Evolutionary conservation across 2,888 invertebrate genomes (phyloP), one percentile per base, ranked within the genome.

Genomic region (Cephus rjabovi): DNA sequence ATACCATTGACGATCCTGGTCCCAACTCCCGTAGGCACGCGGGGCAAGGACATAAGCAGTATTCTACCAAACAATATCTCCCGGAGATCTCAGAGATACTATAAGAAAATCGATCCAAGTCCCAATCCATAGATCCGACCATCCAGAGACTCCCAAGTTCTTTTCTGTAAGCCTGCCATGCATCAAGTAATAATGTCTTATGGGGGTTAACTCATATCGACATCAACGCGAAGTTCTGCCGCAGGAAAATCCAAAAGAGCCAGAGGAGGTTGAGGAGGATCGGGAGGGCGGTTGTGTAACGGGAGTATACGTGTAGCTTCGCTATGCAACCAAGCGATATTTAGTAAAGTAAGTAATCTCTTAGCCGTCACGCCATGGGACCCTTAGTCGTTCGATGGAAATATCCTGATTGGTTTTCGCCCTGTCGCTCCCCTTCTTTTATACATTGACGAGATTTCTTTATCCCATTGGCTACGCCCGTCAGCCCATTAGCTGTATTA

Each of bases 271-370:
- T 1, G 23, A 56, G 56, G 56, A 23, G 23, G 56, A 56, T 56
- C 56, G 56, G 9, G 33, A 30, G 9, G 1, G 0, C 34, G 71
- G 31, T 71, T 71, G 71, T 6, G 71, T 71, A 71, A 71, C 31
- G 71, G 71, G 12, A 40, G 40, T 56, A 23, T 56, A 35, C 3
- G 35, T 35, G 23, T 79, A 76, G 79, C 75, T 75, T 77, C 77
- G 76, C 74, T 76, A 79, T 74, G 86, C 76, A 77, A 73, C 79
- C 76, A 68, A 74, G 79, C 86, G 86, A 86, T 85, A 89, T 89
- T 87, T 84, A 88, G 88, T 87, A 87, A 86, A 88, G 89, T 86
- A 89, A 89, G 89, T 87, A 89, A 89, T 89, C 89, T 90, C 85
- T 89, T 89, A 89, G 88, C 86, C 87, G 88, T 87, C 90, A 90